Base-by-base conservation (phyloP, 1,140 invertebrate species). In the Ctenoplectra terminalis region DNA sequence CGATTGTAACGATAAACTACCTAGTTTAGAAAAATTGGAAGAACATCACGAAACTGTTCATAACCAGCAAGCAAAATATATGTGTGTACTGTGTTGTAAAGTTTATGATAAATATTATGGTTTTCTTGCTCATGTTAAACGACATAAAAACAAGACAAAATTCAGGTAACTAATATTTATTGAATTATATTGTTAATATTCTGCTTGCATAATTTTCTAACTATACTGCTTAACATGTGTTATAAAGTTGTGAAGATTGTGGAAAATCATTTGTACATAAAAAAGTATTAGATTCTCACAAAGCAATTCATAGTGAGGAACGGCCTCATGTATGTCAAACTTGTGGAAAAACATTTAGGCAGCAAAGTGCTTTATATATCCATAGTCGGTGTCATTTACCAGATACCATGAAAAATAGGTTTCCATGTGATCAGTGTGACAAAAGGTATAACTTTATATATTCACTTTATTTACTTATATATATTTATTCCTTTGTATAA, bases 1-100 rank as follows among this genome's bases (percentile, higher is more conserved):
- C 20, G 94, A 95, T 74, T 95, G 95, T 88, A 91, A 94, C 81
- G 92, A 93, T 43, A 94, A 93, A 86, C 89, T 95, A 48, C 89
- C 92, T 71, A 94, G 92, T 82, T 90, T 95, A 48, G 93, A 94
- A 81, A 92, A 94, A 61, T 87, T 95, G 20, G 91, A 94, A 75
- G 90, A 94, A 50, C 95, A 95, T 90, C 94, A 94, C 81, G 88
- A 93, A 85, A 93, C 85, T 48, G 91, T 94, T 61, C 95, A 95
- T 85, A 94, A 94, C 88, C 94, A 95, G 84, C 90, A 92, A 56
- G 91, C 94, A 4, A 94, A 94, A 81, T 95, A 94, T 84, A 94
- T 94, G 88, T 95, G 95, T 87, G 93, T 94, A 31, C 93, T 95
- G 83, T 95, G 95, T 79, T 94, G 93, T 50, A 95, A 95, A 92